Base-by-base conservation (phyloP, 2,888 invertebrate genomes). In the Latrodectus hesperus region DNA sequence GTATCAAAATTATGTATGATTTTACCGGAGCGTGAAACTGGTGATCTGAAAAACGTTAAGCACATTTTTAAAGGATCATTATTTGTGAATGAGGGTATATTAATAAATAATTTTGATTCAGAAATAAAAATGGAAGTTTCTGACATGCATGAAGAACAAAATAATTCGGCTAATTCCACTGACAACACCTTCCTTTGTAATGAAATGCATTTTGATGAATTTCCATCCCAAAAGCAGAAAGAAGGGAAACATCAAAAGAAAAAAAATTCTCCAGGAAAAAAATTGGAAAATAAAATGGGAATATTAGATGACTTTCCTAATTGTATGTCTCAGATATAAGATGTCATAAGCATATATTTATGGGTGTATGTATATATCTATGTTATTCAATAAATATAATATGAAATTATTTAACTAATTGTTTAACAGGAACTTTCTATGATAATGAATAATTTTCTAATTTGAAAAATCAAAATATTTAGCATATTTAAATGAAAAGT, bases 31-130 rank as follows among this genome's bases (percentile, higher is more conserved):
- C 81, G 65, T 14, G 68, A 55, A 11, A 55, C 12, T 60, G 74
- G 52, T 49, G 9, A 22, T 16, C 55, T 86, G 16, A 49, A 12
- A 4, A 38, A 11, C 16, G 73, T 72, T 9, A 71, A 77, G 9
- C 81, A 81, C 11, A 49, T n/a, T n/a, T 77, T 86, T 55, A 52
- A 81, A 51, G 86, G 86, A 5, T 52, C 78, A 14, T 60, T 14
- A 52, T 85, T 65, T 0, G 26, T 85, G 8, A 70, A 67, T 52
- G 75, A 85, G 64, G 65, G 52, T 16, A 67, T 17, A n/a, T 10
- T 22, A 6, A 17, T 80, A 11, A n/a, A 38, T 6, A 38, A 53
- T 67, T 17, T 49, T 3, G 52, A 74, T 11, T 38, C 10, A 0
- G 60, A 68, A 38, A n/a, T 80, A 26, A 75, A 85, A 52, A 22